These are phyloP conservation scores for Dicycla oo DNA, from an alignment of 2,888 invertebrate genomes.

Conservation along the genomic window DNA sequence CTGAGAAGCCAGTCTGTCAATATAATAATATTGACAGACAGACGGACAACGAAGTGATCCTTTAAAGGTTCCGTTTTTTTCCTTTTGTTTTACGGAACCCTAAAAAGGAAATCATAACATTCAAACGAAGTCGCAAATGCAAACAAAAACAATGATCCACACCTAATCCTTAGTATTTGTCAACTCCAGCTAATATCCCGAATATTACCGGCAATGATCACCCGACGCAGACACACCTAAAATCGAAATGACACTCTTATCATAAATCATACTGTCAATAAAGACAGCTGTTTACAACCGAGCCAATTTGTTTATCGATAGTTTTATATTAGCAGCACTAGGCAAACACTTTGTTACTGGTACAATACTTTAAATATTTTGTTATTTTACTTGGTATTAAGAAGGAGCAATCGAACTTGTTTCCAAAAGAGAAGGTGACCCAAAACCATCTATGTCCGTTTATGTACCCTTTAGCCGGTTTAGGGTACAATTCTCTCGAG, in stretches of 20 bases:
- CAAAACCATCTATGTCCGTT: too few relatives aligned
- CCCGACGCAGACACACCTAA: slow-evolving; percentile 25
- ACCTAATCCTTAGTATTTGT: slow-evolving; percentile 23
- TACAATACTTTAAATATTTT: slow-evolving; percentile 19
- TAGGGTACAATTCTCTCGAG: too few relatives aligned
- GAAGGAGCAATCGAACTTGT: not conserved
- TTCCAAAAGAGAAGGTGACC: not conserved
- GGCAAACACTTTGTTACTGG: slow-evolving; percentile 34
- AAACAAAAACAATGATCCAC: not conserved
- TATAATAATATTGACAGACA: too few relatives aligned
- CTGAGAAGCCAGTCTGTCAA: too few relatives aligned
- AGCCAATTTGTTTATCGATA: slow-evolving; percentile 51
- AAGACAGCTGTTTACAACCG: slow-evolving; percentile 47
- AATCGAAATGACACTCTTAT: slow-evolving; percentile 19
- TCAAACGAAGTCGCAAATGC: not conserved
- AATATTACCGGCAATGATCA: slow-evolving; percentile 24
- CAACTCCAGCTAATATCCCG: slow-evolving; percentile 2
- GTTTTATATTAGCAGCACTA: slow-evolving; percentile 46
- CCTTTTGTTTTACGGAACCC: too few relatives aligned
- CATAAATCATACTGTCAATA: slow-evolving; percentile 54
- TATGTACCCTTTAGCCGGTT: too few relatives aligned
- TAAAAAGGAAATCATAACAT: too few relatives aligned
- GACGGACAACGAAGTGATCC: too few relatives aligned
- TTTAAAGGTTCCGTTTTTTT: too few relatives aligned
- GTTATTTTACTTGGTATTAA: slow-evolving; percentile 4